Base-by-base conservation (phyloP, 2,888 invertebrate genomes). In the Mechanitis mazaeus region DNA sequence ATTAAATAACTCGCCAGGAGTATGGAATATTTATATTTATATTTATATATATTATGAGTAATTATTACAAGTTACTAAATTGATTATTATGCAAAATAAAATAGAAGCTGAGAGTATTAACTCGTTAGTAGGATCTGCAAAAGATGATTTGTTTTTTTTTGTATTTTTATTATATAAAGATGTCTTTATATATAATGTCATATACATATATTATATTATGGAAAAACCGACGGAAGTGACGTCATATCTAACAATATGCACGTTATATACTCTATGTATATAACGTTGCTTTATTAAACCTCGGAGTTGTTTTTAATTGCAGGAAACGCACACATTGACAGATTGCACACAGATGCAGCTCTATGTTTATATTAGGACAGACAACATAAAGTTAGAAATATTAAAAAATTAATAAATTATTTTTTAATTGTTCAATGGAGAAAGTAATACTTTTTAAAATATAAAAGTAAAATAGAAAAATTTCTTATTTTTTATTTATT, bases 291-390 rank as follows among this genome's bases (percentile, higher is more conserved):
- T 67, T 69, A 70, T 72, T 72, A 72, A 73, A 78, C 75, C 75
- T 70, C 59, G 61, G 75, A 73, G 76, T 69, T 64, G 69, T 73
- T 75, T 50, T 75, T 84, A 82, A 84, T 83, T 78, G 71, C 84
- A 83, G 84, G 85, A 84, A 84, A 75, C 72, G 61, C 66, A 72
- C 72, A 65, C 69, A 71, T 67, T 64, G 72, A 71, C 69, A 65
- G 70, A 61, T 68, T 60, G 63, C 68, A 71, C 68, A 78, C 73
- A 64, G 71, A 74, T 71, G 77, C 71, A 67, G 58, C 64, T 70
- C 69, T 71, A 68, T 69, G 64, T 65, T 59, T 65, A 68, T n/a
- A 59, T 12, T 47, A 38, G 78, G 76, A 84, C 58, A 9, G 82
- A 61, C 56, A 63, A 74, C 73, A 79, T 64, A 75, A 73, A 64